These are phyloP conservation scores for Oryzias dopingdopingensis DNA, from an alignment of 2,797 vertebrate genomes.

Conservation along the genomic window DNA sequence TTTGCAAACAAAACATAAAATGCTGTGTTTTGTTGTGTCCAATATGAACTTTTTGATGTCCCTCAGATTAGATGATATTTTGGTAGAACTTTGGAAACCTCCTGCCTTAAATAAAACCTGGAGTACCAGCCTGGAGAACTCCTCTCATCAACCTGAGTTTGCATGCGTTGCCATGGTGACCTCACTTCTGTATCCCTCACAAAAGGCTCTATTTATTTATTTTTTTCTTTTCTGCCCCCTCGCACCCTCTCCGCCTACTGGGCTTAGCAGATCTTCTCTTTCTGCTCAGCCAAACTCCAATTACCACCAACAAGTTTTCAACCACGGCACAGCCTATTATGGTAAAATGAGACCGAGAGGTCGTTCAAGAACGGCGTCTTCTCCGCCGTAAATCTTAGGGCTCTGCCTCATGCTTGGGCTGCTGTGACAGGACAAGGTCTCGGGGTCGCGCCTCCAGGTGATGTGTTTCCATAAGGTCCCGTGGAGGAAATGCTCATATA, in stretches of 20 bases:
- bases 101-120: too few relatives aligned
- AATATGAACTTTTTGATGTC: too few relatives aligned
- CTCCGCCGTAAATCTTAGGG: slow-evolving; percentile 75
- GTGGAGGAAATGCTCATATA: slow-evolving; percentile 79
- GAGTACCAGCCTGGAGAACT: slow-evolving; percentile 22
- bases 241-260: slow-evolving; percentile 36
- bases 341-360: slow-evolving; percentile 72
- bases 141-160: slow-evolving; percentile 45
- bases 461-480: slow-evolving; percentile 79
- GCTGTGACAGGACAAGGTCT: slow-evolving; percentile 73
- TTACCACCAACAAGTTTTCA: slow-evolving; percentile 72
- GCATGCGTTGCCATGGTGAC: slow-evolving; percentile 57
- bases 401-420: slow-evolving; percentile 69
- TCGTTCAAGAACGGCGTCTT: slow-evolving; percentile 62
- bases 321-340: slow-evolving; percentile 77
- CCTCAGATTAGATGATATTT: too few relatives aligned
- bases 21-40: too few relatives aligned
- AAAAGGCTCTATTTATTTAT: slow-evolving; percentile 35
- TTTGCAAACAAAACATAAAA: too few relatives aligned
- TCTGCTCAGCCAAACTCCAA: slow-evolving; percentile 74
- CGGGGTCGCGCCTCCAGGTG: slow-evolving; percentile 73
- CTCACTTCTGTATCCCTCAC: slow-evolving; percentile 67
- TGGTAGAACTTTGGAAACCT: too few relatives aligned
- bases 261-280: slow-evolving; percentile 65
- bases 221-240: slow-evolving; percentile 35